phyloP scores from a whole-genome alignment of 2,888 invertebrate species.

The Altica lythri region DNA sequence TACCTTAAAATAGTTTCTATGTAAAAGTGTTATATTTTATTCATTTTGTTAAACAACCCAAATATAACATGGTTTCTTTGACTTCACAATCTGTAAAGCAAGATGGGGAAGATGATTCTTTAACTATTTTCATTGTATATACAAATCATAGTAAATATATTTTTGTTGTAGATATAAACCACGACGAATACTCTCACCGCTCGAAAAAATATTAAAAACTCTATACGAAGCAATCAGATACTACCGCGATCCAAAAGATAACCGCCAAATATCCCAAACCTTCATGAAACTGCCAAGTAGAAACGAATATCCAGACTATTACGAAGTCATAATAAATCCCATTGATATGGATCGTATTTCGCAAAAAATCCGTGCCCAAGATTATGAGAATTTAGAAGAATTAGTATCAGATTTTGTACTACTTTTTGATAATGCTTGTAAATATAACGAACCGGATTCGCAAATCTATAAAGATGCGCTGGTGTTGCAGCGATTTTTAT shows the following conservation, averaged over 20 bases:
- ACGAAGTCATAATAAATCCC: conserved; percentile 94
- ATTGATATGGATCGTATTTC: conserved; percentile 96
- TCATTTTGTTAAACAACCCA: too few relatives aligned
- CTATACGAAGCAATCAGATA: conserved; percentile 90
- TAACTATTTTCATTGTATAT: too few relatives aligned
- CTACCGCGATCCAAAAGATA: conserved; percentile 80
- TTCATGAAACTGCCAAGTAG: conserved; percentile 95
- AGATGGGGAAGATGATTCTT: too few relatives aligned
- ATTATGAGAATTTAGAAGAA: conserved; percentile 83
- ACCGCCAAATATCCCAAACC: conserved; percentile 88
- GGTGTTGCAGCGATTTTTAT: conserved; percentile 85
- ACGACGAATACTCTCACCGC: conserved; percentile 60
- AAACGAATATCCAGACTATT: conserved; percentile 92
- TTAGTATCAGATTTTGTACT: conserved; percentile 85
- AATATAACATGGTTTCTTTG: too few relatives aligned
- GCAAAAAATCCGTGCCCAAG: conserved; percentile 76
- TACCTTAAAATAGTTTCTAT: too few relatives aligned
- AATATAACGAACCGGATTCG: conserved; percentile 96
- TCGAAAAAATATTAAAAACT: conserved; percentile 80
- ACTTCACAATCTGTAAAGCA: too few relatives aligned
- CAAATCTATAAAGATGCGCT: conserved; percentile 97
- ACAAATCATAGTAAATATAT: too few relatives aligned
- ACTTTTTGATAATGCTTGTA: conserved; percentile 97
- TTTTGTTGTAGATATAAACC: conserved; percentile 54
- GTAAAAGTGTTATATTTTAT: too few relatives aligned